A percentile compares a stretch with the other conserved stretches of the same genome.
phyloP scores from a whole-genome alignment of 2,797 vertebrate genomes.

The Protosalanx chinensis region DNA sequence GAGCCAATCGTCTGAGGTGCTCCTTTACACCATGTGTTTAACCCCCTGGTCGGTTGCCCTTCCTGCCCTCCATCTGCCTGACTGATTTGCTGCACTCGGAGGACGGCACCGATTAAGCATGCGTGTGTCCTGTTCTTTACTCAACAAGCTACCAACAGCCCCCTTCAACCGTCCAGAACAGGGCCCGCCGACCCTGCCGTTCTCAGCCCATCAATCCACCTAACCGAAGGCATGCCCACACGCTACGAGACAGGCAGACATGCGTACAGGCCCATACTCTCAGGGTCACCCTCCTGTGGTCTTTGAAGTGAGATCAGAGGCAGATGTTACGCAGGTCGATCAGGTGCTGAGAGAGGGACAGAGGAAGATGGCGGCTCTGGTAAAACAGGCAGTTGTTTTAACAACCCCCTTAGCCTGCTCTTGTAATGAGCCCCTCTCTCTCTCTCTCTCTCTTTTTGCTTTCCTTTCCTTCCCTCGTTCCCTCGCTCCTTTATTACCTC shows the following conservation, averaged over 20 bases:
- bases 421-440: conserved; percentile 37
- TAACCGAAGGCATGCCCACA: conserved; percentile 11
- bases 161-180: conserved; percentile 27
- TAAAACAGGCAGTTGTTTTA: conserved; percentile 57
- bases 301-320: conserved; percentile 73
- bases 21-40: conserved; percentile 61
- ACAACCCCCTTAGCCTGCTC: conserved; percentile 46
- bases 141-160: conserved; percentile 38
- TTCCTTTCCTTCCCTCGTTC: background rate
- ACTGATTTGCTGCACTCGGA: conserved; percentile 70
- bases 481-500: conserved; percentile 6
- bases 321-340: conserved; percentile 61
- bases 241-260: conserved; percentile 28
- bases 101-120: conserved; percentile 50
- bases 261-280: background rate
- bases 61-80: conserved; percentile 64
- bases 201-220: conserved; percentile 26
- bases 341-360: conserved; percentile 45
- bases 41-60: conserved; percentile 68
- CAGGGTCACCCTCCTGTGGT: conserved; percentile 20
- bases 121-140: conserved; percentile 27
- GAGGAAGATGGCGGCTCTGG: conserved; percentile 27
- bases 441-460: conserved; percentile 1
- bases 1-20: background rate
- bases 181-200: conserved; percentile 10